Conservation (phyloP, 2,888 invertebrate species). For the Aproaerema taeniolella region DNA sequence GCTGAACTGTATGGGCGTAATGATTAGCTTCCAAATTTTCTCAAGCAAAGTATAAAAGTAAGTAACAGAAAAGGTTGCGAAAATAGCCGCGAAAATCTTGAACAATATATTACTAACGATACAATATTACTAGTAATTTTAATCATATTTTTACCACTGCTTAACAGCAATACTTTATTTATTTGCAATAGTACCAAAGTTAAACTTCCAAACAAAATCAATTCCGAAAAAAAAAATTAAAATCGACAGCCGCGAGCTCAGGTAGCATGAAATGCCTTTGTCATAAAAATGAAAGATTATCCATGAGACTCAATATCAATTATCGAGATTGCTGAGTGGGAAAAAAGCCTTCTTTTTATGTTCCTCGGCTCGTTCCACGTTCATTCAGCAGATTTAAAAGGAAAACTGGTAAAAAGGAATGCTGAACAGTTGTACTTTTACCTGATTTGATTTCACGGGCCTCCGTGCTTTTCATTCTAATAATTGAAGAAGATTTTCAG, state of each 20-base stretch:
- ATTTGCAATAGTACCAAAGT: too few species aligned
- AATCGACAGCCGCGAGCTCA: not conserved
- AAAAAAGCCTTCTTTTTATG: conserved; percentile 1
- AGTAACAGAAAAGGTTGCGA: too few species aligned
- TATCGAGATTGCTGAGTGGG: conserved; percentile 2
- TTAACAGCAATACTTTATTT: too few species aligned
- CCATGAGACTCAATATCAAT: conserved; percentile 1
- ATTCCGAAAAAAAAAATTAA: too few species aligned
- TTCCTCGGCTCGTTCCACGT: conserved; percentile 6
- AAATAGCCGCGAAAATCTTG: too few species aligned
- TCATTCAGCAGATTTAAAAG: conserved; percentile 31
- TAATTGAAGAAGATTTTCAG: conserved; percentile 9
- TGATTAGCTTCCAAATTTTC: too few species aligned
- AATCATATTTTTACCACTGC: too few species aligned
- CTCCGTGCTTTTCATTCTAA: conserved; percentile 2
- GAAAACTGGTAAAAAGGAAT: conserved; percentile 13
- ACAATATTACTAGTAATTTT: too few species aligned
- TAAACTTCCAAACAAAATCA: too few species aligned
- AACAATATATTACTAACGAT: too few species aligned
- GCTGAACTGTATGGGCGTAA: too few species aligned
- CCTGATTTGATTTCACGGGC: conserved; percentile 11
- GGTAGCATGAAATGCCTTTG: not conserved
- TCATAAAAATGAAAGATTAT: not conserved
- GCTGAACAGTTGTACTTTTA: conserved; percentile 17
- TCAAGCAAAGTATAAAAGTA: too few species aligned